Evolutionary conservation across 2,113 vertebrate genomes (phyloP), one percentile per base, ranked within the genome.

Genomic region (Butorides virescens): DNA sequence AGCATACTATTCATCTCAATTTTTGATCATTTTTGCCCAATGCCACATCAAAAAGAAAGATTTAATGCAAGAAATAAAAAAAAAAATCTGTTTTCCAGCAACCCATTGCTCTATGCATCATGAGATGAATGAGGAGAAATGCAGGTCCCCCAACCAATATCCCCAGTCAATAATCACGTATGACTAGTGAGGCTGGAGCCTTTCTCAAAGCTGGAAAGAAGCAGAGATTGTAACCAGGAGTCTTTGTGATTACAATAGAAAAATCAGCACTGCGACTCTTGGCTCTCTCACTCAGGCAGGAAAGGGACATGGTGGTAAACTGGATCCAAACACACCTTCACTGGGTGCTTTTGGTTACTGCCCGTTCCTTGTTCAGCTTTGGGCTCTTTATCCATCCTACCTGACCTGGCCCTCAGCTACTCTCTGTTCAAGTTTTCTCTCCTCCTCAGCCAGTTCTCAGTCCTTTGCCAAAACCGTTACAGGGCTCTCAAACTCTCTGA

Each of bases 1-100:
- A 81, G 25, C 2, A 1, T 0, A 0, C 36, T 70, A 30, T 15
- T 70, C 2, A n/a, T 53, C 27, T 47, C 36, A 62, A 11, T 25
- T 75, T 85, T 62, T 59, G 5, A 56, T 37, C 22, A 47, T 50
- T 72, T 83, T 88, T 90, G 42, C n/a, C 30, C 36, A 53, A 42
- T 25, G 4, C 1, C 9, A 8, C 21, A 77, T 8, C 37, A 75
- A 92, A 95, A 78, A 87, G 5, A 58, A 81, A 49, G 18, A 47
- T 5, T 12, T 78, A 9, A 44, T n/a, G 49, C 15, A 61, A 77
- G 36, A 53, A 92, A 42, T 42, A 42, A 23, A 50, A 18, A 3
- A 42, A 23, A 50, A 18, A 3, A 46, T 10, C 19, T 26, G 11
- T 49, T 71, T 90, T 66, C 22, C 65, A 82, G 63, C 4, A 0